phyloP scores from a whole-genome alignment of 2,888 invertebrate species.

The Rhagophthalmus giganteus region DNA sequence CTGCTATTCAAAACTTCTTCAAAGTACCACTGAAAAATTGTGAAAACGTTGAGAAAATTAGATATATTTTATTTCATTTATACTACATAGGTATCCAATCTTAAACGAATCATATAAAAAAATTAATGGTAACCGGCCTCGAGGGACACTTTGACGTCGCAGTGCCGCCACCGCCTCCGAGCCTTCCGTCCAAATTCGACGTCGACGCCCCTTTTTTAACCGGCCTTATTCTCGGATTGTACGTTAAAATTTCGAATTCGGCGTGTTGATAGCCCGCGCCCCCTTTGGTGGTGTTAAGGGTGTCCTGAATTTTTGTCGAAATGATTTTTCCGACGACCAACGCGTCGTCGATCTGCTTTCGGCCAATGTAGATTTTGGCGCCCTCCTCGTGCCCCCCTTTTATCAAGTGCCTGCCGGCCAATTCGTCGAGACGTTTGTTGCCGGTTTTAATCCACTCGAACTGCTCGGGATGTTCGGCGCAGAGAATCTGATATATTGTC shows the following conservation, averaged over 20 bases:
- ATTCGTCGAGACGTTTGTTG: slow-evolving; percentile 1
- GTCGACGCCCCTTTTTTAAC: too few species aligned
- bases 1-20: too few species aligned
- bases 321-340: slow-evolving; percentile 19
- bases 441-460: slow-evolving; percentile 22
- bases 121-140: too few species aligned
- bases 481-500: slow-evolving; percentile 13
- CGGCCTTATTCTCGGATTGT: too few species aligned
- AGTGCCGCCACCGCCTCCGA: too few species aligned
- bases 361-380: slow-evolving; percentile 16
- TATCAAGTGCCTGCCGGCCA: slow-evolving; percentile 9
- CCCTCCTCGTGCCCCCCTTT: slow-evolving; percentile 18
- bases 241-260: slow-evolving; percentile 16
- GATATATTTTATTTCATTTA: too few species aligned
- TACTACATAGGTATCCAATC: too few species aligned
- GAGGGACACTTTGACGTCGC: too few species aligned
- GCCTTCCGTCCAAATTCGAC: too few species aligned
- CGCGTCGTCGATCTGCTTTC: slow-evolving; percentile 14
- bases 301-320: slow-evolving; percentile 1
- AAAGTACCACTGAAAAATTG: too few species aligned
- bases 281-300: slow-evolving; percentile 16
- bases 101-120: too few species aligned
- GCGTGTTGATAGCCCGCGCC: slow-evolving; percentile 10
- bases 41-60: too few species aligned
- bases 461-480: slow-evolving; percentile 16